Evolutionary conservation across 2,113 vertebrate species (phyloP).

Genomic region (Oncorhynchus mykiss): DNA sequence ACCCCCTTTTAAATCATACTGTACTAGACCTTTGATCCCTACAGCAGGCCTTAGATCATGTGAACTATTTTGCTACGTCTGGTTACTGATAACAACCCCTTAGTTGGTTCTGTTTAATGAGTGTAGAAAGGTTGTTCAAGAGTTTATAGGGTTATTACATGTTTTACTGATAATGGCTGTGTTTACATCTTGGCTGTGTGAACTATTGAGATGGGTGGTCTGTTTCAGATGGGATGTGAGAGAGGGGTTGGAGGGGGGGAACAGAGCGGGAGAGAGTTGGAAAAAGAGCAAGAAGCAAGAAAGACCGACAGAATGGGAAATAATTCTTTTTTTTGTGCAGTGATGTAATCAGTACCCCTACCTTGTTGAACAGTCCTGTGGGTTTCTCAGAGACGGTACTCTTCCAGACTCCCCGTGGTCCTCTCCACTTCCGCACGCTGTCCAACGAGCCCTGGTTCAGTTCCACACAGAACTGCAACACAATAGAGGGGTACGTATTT

Average conservation of each 20-base stretch:
- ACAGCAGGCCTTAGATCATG: background rate
- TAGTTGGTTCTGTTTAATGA: background rate
- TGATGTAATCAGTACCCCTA: slow-evolving; percentile 43
- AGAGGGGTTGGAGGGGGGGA: no score
- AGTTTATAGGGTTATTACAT: background rate
- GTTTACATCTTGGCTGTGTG: background rate
- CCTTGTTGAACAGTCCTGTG: slow-evolving; percentile 77
- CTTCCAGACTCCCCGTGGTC: slow-evolving; percentile 86
- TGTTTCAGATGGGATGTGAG: background rate
- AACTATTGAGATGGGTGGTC: background rate
- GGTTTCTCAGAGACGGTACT: slow-evolving; percentile 82
- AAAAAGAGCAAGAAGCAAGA: no score
- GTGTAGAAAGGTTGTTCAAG: background rate
- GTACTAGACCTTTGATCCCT: background rate
- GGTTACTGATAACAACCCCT: background rate
- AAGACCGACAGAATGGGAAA: no score
- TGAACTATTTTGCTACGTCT: background rate
- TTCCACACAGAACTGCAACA: slow-evolving; percentile 87
- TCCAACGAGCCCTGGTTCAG: slow-evolving; percentile 87
- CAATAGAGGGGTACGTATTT: background rate
- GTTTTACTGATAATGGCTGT: background rate
- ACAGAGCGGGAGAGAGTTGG: no score
- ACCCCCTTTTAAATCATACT: background rate
- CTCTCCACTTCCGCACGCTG: slow-evolving; percentile 88
- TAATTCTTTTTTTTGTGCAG: background rate